Evolutionary conservation across 2,797 vertebrate genomes (phyloP), one percentile per base, ranked within the genome.

Genomic region (Microhierax caerulescens): DNA sequence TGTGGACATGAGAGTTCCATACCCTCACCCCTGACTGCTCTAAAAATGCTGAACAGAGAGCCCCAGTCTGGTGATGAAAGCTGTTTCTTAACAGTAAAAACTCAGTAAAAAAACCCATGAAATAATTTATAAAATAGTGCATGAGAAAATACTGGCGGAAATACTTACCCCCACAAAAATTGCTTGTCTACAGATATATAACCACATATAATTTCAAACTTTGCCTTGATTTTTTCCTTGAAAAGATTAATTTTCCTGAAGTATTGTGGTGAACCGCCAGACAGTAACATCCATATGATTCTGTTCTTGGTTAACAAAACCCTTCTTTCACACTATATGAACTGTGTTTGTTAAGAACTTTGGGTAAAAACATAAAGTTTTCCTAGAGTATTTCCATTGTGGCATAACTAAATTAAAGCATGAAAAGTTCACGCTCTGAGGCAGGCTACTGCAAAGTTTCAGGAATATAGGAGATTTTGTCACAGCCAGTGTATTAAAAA

Each of bases 41-140:
- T 97, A 98, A 98, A 98, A 98, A 96, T 96, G 97, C 96, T 86
- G 96, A 98, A 98, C 59, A 88, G 82, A 97, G 96, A 77, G 70
- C 93, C 90, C 90, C 88, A 91, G 84, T 78, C 85, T 95, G 51
- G 96, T 95, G 97, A 96, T 97, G 97, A 98, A 97, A 98, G 93
- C 77, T 96, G 65, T 3, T 69, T 95, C 97, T 95, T 94, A 79
- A 97, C 84, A 91, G 96, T 57, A 91, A 95, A 96, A 64, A 4
- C 67, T 93, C 47, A 74, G 74, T 85, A 95, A 97, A 97, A 97
- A 61, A 97, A 92, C 82, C n/a, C n/a, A 97, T 41, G 27, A 96
- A 95, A 96, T 94, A 1, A 83, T 95, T 97, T 97, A 5, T 2
- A 77, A 96, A 65, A 80, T 32, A 24, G 56, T 56, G 27, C 50